These are phyloP conservation scores for Proteles cristata DNA, from an alignment of 2,113 vertebrate species.

Conservation along the genomic window DNA sequence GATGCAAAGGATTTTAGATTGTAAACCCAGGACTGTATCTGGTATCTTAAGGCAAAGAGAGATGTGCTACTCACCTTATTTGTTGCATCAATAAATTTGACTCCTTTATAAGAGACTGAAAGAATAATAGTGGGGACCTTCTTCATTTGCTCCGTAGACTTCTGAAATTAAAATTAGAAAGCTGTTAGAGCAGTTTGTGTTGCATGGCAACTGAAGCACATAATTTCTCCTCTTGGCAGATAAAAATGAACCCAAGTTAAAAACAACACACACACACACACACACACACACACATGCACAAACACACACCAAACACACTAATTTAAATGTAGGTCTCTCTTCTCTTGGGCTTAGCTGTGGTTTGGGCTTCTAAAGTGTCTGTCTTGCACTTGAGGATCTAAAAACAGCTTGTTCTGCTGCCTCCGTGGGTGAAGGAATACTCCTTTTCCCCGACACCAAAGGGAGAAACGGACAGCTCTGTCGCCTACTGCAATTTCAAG, in stretches of 20 bases:
- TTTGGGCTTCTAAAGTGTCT: slow-evolving; percentile 61
- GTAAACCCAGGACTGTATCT: background rate
- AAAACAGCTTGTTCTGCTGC: background rate
- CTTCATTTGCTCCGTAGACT: slow-evolving; percentile 99
- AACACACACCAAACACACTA: background rate
- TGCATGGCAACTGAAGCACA: slow-evolving; percentile 53
- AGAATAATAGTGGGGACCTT: slow-evolving; percentile 99
- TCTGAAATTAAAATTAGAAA: slow-evolving; percentile 89
- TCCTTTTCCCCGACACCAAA: background rate
- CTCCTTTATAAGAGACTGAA: slow-evolving; percentile 99
- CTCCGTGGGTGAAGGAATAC: background rate
- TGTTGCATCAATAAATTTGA: slow-evolving; percentile 99
- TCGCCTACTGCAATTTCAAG: background rate
- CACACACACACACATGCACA: background rate
- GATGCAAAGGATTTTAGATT: background rate
- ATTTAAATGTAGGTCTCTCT: slow-evolving; percentile 64
- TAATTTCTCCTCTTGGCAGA: slow-evolving; percentile 65
- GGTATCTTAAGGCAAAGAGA: background rate
- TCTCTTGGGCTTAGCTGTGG: slow-evolving; percentile 9
- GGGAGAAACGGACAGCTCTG: background rate
- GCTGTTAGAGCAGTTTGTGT: slow-evolving; percentile 70
- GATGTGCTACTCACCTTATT: slow-evolving; percentile 92
- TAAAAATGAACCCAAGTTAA: slow-evolving; percentile 66
- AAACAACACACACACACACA: slow-evolving; percentile 22
- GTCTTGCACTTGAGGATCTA: slow-evolving; percentile 50